Base-by-base conservation (phyloP, 1,140 invertebrate species). In the Copidosoma floridanum region DNA sequence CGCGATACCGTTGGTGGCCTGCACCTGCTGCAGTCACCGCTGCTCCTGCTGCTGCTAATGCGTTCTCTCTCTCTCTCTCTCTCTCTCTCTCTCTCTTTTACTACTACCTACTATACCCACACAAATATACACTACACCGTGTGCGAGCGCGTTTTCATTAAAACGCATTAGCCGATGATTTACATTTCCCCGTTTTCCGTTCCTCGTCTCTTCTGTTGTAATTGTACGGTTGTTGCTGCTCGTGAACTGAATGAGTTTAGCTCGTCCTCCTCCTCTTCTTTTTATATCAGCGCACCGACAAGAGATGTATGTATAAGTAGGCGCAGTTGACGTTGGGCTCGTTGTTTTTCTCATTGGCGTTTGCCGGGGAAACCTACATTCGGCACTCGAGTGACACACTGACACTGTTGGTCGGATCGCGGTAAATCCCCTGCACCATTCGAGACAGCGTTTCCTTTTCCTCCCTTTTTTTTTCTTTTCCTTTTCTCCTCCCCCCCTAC, bases 1-100 rank as follows among this genome's bases (percentile, higher is more conserved):
- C 72, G 76, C 72, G 76, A 76, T 78, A 72, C 74, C 73, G 76
- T 76, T 76, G 72, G 70, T 68, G 61, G 54, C 4, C 16, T 64
- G 68, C 67, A 73, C 69, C 71, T 69, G 67, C n/a, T 57, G 32
- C 32, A 27, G 32, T 5, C 32, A 35, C 52, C 18, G 41, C 47
- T 59, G 23, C 50, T 29, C 35, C 51, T 32, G 60, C 58, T n/a
- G n/a, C n/a, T 57, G 60, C 64, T 55, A 46, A 7, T 32, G 24
- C 20, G 5, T 29, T 14, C 37, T 26, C 37, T 18, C 35, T 7
- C 29, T 26, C 38, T 27, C 21, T 16, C 32, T 29, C 38, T 51
- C 23, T 52, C 23, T 11, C 35, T 29, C 29, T 50, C 32, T 40
- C n/a, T n/a, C n/a, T n/a, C n/a, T 27, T 16, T 20, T 29, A 29